Conservation (phyloP, 2,797 vertebrate species). For the Eulemur albifrons region DNA sequence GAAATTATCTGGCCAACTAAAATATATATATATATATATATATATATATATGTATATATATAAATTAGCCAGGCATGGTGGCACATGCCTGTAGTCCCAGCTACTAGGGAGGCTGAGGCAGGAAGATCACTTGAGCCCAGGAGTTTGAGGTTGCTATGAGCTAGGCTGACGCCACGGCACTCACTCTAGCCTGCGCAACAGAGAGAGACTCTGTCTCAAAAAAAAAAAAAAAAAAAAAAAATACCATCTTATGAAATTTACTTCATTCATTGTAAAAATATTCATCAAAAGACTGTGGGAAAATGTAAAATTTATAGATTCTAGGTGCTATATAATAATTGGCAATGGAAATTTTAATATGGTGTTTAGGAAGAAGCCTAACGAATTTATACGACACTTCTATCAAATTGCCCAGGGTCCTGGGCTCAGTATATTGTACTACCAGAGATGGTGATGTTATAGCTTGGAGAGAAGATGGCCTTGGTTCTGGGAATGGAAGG, state of each 20-base stretch:
- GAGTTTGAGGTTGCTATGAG: no score
- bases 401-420: background rate
- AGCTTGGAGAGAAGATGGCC: background rate
- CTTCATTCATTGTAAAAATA: background rate
- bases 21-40: no score
- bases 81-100: no score
- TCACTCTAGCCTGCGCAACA: no score
- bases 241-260: background rate
- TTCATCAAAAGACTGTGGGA: background rate
- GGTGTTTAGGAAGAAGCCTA: background rate
- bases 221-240: background rate
- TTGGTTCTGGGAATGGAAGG: rapidly evolving
- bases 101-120: no score
- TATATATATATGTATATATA: no score
- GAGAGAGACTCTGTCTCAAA: no score
- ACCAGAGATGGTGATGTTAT: background rate
- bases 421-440: background rate
- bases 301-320: background rate
- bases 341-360: background rate
- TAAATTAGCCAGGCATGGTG: no score
- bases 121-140: no score
- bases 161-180: no score
- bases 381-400: background rate
- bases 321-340: background rate
- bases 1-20: no score